Base-by-base conservation (phyloP, 2,797 vertebrate genomes). In the Phalloptychus januarius region DNA sequence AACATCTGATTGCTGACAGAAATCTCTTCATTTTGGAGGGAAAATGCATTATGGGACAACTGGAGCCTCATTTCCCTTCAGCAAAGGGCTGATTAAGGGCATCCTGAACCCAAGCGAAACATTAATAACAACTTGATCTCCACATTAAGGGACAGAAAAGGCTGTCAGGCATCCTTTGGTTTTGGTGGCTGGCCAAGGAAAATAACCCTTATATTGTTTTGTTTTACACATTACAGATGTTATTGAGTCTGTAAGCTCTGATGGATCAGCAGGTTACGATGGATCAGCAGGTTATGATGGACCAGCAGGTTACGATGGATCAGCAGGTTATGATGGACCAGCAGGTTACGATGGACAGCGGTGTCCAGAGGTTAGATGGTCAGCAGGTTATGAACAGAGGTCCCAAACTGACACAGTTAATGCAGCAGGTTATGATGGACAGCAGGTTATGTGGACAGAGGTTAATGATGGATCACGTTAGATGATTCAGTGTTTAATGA, bases 41-140 rank as follows among this genome's bases (percentile, higher is more conserved):
- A n/a, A 40, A 74, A 74, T 61, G 50, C 48, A 74, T 42, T n/a
- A 40, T 52, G 33, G 54, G 72, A 56, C 50, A 44, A 42, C 40
- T 40, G 33, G 71, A 74, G 50, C n/a, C 13, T 54, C 23, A 44
- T 44, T 56, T 58, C 38, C 52, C 38, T 16, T 44, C 72, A 56
- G 72, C n/a, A 58, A 58, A 5, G 38, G 38, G n/a, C 38, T 44
- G n/a, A 58, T 54, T n/a, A 58, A 58, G 72, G 38, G 52, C 72
- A 42, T 44, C 52, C 2, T 40, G 38, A 58, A 42, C 52, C 38
- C 28, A 58, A 58, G 54, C 12, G 4, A 31, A 58, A 58, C 13
- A 58, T 58, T 58, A 58, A 58, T 31, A 58, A 31, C 56, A 3
- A 31, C 56, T 58, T 58, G 56, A 58, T 31, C 56, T 31, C 56